These are phyloP conservation scores for Cinclus cinclus DNA, from an alignment of 2,113 vertebrate species.

Conservation along the genomic window DNA sequence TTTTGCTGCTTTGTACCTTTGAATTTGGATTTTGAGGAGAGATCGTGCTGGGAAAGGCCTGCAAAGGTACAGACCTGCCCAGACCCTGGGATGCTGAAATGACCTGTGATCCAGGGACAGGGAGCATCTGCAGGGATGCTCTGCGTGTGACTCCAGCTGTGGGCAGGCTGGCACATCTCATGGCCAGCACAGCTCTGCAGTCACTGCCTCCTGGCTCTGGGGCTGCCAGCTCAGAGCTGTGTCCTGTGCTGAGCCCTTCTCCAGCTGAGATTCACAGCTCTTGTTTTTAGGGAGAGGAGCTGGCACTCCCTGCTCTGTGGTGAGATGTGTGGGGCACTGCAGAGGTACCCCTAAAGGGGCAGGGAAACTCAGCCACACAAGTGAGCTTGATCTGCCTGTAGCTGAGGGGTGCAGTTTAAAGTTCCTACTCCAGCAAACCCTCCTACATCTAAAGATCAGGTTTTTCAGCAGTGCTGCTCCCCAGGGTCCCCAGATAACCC, in stretches of 20 bases:
- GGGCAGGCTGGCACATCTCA: not conserved
- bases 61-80: not conserved
- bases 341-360: not conserved
- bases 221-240: not conserved
- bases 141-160: not conserved
- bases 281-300: not conserved
- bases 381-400: not conserved
- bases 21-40: not conserved
- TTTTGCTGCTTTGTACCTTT: not conserved
- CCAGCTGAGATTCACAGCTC: not conserved
- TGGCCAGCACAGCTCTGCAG: not conserved
- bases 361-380: not conserved
- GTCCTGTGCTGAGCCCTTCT: not conserved
- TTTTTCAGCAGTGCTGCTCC: not conserved
- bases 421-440: not conserved
- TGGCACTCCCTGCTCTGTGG: not conserved
- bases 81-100: not conserved
- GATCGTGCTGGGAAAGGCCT: not conserved
- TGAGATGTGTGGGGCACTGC: not conserved
- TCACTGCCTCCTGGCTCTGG: not conserved
- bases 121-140: not conserved
- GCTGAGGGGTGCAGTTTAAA: not conserved
- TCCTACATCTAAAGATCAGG: fast-evolving
- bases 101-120: not conserved
- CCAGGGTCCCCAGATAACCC: not conserved